Base-by-base conservation (phyloP, 1,140 invertebrate genomes). In the Brachionus paranguensis region DNA sequence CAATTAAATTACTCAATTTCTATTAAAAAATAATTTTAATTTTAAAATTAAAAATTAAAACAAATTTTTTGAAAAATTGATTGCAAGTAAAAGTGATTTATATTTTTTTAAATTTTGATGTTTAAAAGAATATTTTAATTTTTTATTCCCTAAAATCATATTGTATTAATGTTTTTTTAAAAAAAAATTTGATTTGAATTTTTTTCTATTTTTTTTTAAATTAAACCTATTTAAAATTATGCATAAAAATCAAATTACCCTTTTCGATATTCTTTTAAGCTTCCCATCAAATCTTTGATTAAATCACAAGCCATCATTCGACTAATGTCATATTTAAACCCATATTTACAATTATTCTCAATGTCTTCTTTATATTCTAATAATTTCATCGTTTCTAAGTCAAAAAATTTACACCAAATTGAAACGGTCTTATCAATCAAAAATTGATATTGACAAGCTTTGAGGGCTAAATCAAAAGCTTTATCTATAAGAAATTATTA, bases 341-440 rank as follows among this genome's bases (percentile, higher is more conserved):
- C 78, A 68, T 43, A 81, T 81, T 81, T 68, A 37, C 78, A 81
- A 68, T 81, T 43, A 37, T 81, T 33, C 20, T 64, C 43, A 41
- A 81, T 47, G 37, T 81, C 78, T 7, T 60, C 53, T 81, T 37
- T 8, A 11, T 81, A 81, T 45, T 81, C 53, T 4, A 81, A 20
- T 27, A 81, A 64, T 14, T 81, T 68, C 10, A 81, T 20, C 14
- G 24, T 60, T 14, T 81, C 53, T 17, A 5, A 24, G 14, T 81
- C 78, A 60, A 81, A 81, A 68, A 81, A 81, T 60, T 81, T 81
- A 27, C 78, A 81, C 78, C 78, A 81, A 60, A 81, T 6, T n/a
- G 78, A 81, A 14, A 45, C 27, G 0, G 53, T 81, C 12, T 41
- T 43, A 64, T 81, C 78, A 27, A 81, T 81, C 8, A 81, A 68